Conservation (phyloP, 2,113 vertebrate species). For the Gopherus flavomarginatus region DNA sequence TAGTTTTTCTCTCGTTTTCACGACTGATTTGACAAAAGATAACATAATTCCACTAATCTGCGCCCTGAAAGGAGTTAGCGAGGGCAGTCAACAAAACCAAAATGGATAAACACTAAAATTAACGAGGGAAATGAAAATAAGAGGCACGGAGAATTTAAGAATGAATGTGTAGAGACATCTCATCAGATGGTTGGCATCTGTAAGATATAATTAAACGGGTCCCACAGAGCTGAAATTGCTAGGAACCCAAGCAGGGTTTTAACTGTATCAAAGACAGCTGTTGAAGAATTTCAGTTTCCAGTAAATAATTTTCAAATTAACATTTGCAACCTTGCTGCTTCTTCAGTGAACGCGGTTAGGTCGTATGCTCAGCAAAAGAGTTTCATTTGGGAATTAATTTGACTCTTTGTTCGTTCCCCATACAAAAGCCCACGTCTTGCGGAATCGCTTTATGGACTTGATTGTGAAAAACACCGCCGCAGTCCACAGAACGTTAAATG, state of each 20-base stretch:
- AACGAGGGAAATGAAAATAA: constrained; percentile 17
- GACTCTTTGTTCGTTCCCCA: background rate
- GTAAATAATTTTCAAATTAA: constrained; percentile 56
- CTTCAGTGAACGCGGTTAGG: background rate
- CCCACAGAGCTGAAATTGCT: constrained; percentile 43
- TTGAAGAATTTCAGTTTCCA: constrained; percentile 24
- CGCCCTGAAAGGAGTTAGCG: background rate
- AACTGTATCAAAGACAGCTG: constrained; percentile 58
- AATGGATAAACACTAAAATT: background rate
- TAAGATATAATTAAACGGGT: constrained; percentile 19
- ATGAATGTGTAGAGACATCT: constrained; percentile 47
- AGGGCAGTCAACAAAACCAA: constrained; percentile 32
- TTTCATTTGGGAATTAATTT: background rate
- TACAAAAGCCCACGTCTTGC: background rate
- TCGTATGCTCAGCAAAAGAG: accelerated
- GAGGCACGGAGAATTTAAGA: constrained; percentile 36
- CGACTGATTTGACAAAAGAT: constrained; percentile 21
- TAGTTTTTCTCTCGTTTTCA: background rate
- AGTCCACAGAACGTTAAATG: background rate
- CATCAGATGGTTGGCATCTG: constrained; percentile 47
- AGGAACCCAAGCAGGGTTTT: constrained; percentile 33
- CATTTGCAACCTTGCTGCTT: background rate
- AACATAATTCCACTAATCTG: background rate
- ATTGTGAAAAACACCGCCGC: background rate
- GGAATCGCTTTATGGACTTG: background rate